Percentiles rank a stretch among this genome's conserved stretches.
Conservation (phyloP, 1,140 invertebrate species). For the Nomia melanderi region DNA sequence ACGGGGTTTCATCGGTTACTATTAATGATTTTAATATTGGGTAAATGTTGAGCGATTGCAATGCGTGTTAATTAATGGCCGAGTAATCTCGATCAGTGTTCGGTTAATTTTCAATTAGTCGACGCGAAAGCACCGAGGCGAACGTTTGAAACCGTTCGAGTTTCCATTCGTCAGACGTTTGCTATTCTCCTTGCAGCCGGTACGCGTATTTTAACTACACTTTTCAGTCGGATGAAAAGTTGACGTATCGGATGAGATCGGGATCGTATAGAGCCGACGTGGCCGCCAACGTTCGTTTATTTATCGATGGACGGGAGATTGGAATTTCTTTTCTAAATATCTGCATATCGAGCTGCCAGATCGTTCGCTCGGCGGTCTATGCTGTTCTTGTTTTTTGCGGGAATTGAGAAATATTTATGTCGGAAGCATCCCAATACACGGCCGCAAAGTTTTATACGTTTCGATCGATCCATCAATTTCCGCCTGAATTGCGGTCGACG, state of each 20-base stretch:
- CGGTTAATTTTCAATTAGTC: background rate
- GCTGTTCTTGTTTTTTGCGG: background rate
- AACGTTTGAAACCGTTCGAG: no score
- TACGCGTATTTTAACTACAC: background rate
- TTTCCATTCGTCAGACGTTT: no score
- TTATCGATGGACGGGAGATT: constrained; percentile 26
- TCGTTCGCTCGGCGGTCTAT: background rate
- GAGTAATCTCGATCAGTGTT: no score
- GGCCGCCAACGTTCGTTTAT: background rate
- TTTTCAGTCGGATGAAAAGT: background rate
- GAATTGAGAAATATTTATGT: constrained; percentile 1
- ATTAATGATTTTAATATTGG: no score
- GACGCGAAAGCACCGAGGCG: no score
- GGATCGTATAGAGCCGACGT: background rate
- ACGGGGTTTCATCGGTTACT: no score
- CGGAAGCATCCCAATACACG: background rate
- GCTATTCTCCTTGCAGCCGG: background rate
- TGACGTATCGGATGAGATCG: background rate
- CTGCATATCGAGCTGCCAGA: background rate
- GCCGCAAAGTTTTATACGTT: constrained; percentile 10
- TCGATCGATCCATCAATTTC: background rate
- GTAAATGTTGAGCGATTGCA: no score
- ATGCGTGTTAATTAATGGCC: no score
- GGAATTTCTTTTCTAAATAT: constrained; percentile 25
- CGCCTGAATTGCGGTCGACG: background rate